phyloP scores from a whole-genome alignment of 2,888 invertebrate species.

The Biston stratarius region DNA sequence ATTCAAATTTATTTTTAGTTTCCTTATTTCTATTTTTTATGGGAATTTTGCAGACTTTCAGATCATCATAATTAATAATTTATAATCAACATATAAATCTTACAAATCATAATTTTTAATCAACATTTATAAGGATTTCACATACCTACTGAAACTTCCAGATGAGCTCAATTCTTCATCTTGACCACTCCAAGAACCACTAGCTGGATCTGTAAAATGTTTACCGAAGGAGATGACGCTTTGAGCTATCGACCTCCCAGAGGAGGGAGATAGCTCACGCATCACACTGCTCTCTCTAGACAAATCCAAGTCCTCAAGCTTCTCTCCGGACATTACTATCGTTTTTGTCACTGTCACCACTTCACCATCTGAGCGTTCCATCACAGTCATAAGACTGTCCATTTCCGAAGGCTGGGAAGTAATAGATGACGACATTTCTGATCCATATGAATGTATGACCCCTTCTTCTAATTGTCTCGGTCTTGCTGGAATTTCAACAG shows the following conservation, averaged over 20 bases:
- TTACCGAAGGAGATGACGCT: conserved; percentile 80
- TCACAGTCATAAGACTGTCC: conserved; percentile 81
- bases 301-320: conserved; percentile 77
- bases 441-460: conserved; percentile 73
- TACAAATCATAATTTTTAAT: no score
- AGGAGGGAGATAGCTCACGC: conserved; percentile 84
- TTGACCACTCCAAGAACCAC: conserved; percentile 85
- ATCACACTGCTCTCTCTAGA: conserved; percentile 74
- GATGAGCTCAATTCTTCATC: conserved; percentile 84
- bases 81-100: no score
- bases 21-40: no score
- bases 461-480: conserved; percentile 71
- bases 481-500: conserved; percentile 77
- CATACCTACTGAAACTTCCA: conserved; percentile 82
- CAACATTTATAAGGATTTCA: neutral
- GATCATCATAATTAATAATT: no score
- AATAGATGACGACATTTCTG: conserved; percentile 83
- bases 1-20: no score
- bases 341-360: conserved; percentile 76
- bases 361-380: conserved; percentile 81
- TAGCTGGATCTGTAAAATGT: conserved; percentile 86
- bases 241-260: conserved; percentile 82
- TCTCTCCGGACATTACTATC: conserved; percentile 69
- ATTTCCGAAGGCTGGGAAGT: conserved; percentile 83
- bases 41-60: no score